These are phyloP conservation scores for Thunnus thynnus DNA, from an alignment of 2,113 vertebrate genomes.

Conservation along the genomic window DNA sequence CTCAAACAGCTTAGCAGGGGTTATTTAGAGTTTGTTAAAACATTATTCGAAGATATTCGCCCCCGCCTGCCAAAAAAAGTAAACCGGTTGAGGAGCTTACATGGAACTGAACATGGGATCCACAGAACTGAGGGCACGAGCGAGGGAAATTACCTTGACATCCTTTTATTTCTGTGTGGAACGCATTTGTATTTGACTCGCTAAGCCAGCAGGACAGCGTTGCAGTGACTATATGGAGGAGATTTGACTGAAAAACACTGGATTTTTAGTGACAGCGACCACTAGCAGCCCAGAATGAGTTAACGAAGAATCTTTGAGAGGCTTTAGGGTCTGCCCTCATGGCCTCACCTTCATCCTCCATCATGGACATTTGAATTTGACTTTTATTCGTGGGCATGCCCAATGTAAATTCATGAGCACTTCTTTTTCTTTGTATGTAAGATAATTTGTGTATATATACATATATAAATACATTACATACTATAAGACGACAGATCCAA, in stretches of 20 bases:
- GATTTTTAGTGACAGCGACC: constrained; percentile 20
- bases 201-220: constrained; percentile 19
- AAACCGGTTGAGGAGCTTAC: constrained; percentile 57
- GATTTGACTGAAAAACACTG: constrained; percentile 14
- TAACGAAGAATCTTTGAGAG: constrained; percentile 36
- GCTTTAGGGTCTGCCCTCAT: constrained; percentile 14
- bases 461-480: constrained; percentile 81
- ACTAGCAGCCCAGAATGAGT: constrained; percentile 17
- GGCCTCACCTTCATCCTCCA: constrained; percentile 47
- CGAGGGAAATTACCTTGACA: constrained; percentile 48
- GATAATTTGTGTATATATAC: constrained; percentile 81
- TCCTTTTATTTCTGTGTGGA: constrained; percentile 55
- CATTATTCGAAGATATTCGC: constrained; percentile 68
- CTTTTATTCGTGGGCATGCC: constrained; percentile 80
- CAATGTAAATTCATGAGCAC: constrained; percentile 81
- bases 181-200: constrained; percentile 48
- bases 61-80: constrained; percentile 34
- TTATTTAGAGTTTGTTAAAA: constrained; percentile 78
- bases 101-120: constrained; percentile 52
- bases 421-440: constrained; percentile 80
- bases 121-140: constrained; percentile 43
- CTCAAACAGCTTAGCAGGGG: constrained; percentile 66
- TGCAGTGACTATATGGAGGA: constrained; percentile 13
- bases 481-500: constrained; percentile 66
- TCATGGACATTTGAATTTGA: constrained; percentile 55